phyloP scores from a whole-genome alignment of 2,797 vertebrate species.

The Myotis vivesi region DNA sequence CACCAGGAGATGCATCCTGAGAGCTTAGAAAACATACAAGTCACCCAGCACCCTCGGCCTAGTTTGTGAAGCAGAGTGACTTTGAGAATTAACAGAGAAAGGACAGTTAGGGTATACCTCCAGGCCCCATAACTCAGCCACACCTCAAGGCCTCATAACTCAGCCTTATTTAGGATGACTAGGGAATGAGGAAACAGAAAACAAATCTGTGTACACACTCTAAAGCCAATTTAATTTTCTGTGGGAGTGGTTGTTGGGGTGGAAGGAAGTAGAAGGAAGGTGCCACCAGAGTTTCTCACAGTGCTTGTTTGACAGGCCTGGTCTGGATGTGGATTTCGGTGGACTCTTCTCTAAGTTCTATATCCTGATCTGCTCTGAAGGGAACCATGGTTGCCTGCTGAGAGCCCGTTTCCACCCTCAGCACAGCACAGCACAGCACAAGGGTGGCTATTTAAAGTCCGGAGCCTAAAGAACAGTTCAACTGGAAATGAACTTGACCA shows the following conservation, averaged over 20 bases:
- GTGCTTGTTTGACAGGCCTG: background rate
- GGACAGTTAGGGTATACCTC: background rate
- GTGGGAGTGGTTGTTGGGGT: background rate
- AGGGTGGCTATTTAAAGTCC: background rate
- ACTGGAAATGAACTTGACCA: background rate
- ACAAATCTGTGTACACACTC: background rate
- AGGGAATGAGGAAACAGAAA: background rate
- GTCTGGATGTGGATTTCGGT: background rate
- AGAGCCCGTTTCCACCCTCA: background rate
- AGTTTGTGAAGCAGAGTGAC: background rate
- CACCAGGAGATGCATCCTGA: background rate
- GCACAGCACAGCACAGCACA: rapidly evolving
- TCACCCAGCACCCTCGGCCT: background rate
- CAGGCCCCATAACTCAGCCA: background rate
- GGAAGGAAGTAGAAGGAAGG: background rate
- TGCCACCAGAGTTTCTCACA: rapidly evolving
- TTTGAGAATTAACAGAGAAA: background rate
- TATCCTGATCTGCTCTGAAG: background rate
- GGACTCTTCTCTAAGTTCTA: background rate
- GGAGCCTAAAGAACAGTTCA: background rate
- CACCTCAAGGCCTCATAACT: background rate
- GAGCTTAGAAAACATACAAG: background rate
- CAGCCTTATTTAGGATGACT: background rate
- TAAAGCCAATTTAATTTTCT: background rate
- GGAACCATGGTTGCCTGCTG: background rate